These are phyloP conservation scores for Cinara cedri DNA, from an alignment of 2,888 invertebrate species.

Conservation along the genomic window DNA sequence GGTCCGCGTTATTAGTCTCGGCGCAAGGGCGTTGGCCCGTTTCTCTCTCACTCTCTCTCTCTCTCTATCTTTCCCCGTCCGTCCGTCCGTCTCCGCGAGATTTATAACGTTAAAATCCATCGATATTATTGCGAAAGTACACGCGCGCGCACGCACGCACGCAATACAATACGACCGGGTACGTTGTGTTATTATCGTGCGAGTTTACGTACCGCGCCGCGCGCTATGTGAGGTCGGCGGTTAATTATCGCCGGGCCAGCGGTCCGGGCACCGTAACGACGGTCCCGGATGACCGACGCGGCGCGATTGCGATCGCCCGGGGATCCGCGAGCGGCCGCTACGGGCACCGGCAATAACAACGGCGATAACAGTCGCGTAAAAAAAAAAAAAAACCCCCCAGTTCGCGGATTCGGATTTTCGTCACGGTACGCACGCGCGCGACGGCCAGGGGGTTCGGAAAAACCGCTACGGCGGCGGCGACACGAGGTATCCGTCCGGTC, in stretches of 20 bases:
- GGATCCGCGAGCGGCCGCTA: neutral
- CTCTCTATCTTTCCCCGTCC: too few species aligned
- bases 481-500: too few species aligned
- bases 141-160: too few species aligned
- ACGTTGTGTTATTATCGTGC: too few species aligned
- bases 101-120: constrained; percentile 32
- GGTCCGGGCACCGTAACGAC: neutral
- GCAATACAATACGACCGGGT: neutral
- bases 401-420: too few species aligned
- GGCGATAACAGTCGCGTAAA: too few species aligned
- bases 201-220: neutral
- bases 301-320: constrained; percentile 44
- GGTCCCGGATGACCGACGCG: constrained; percentile 47
- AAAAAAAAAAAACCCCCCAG: too few species aligned
- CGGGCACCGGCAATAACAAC: too few species aligned
- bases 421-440: too few species aligned
- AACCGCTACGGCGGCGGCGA: too few species aligned
- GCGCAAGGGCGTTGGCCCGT: constrained; percentile 34
- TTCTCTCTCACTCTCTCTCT: neutral
- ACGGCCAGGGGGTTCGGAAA: too few species aligned
- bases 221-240: constrained; percentile 24
- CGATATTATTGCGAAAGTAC: constrained; percentile 47
- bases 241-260: constrained; percentile 42
- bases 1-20: constrained; percentile 11
- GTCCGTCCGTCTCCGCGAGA: neutral